Evolutionary conservation across 2,113 vertebrate species (phyloP).

Genomic region (Lagopus leucura): DNA sequence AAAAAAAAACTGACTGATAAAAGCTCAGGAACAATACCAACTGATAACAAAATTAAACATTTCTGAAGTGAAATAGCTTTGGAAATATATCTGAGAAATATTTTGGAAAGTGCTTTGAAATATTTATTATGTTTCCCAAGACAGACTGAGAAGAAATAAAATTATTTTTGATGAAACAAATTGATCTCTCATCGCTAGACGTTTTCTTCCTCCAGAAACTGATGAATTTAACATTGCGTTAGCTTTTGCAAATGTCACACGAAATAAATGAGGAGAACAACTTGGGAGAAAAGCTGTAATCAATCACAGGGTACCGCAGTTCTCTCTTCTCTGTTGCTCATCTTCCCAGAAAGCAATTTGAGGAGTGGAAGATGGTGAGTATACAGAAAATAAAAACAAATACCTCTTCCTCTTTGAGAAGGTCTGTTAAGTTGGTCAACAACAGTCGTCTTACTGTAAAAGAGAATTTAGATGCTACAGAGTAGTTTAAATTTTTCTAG

Average conservation of each 20-base stretch:
- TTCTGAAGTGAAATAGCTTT: background rate
- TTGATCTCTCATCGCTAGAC: constrained; percentile 20
- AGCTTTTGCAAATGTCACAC: constrained; percentile 64
- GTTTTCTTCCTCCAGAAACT: constrained; percentile 42
- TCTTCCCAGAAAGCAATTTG: constrained; percentile 41
- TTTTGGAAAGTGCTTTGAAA: constrained; percentile 39
- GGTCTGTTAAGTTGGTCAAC: background rate
- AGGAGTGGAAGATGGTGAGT: constrained; percentile 1
- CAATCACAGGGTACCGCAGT: constrained; percentile 41
- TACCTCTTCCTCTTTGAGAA: background rate
- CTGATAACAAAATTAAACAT: constrained; percentile 17
- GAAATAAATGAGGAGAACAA: constrained; percentile 64
- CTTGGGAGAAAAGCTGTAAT: constrained; percentile 61
- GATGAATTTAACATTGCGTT: constrained; percentile 66
- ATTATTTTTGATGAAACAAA: constrained; percentile 51
- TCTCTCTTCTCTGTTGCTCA: constrained; percentile 46
- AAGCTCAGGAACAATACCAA: background rate
- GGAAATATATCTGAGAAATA: constrained; percentile 16
- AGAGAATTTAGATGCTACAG: background rate
- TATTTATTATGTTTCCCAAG: constrained; percentile 39
- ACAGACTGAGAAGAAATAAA: constrained; percentile 22
- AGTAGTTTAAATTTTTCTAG: background rate
- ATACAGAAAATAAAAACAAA: background rate
- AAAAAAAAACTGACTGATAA: background rate
- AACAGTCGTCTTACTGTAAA: background rate